phyloP scores from a whole-genome alignment of 1,140 invertebrate genomes.

The Eufriesea mexicana region DNA sequence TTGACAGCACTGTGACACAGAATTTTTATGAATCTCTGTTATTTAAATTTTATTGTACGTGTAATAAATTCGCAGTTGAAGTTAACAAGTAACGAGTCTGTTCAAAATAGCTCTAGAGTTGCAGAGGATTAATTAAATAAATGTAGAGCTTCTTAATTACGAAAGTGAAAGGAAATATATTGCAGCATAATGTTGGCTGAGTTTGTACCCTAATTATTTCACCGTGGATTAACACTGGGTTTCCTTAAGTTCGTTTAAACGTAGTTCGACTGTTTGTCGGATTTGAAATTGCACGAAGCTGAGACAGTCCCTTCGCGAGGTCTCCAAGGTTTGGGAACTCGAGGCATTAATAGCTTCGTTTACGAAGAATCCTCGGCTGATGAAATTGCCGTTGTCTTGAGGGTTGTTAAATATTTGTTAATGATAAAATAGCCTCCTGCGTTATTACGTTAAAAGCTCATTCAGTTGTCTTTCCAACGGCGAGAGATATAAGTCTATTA shows the following conservation, averaged over 20 bases:
- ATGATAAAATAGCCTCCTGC: neutral
- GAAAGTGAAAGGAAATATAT: neutral
- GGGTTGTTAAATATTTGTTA: conserved; percentile 9
- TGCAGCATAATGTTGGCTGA: neutral
- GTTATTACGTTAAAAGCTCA: neutral
- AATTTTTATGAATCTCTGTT: too few species aligned
- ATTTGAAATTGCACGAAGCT: too few species aligned
- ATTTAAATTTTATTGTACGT: too few species aligned
- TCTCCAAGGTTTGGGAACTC: neutral
- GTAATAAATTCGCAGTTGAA: too few species aligned
- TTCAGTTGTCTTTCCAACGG: neutral
- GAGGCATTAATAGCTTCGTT: conserved; percentile 14
- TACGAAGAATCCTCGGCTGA: neutral
- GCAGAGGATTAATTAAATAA: neutral
- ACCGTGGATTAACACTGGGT: neutral
- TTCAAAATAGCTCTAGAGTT: too few species aligned
- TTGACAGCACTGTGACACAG: too few species aligned
- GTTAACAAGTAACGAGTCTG: too few species aligned
- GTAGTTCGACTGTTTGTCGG: neutral
- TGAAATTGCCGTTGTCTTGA: neutral
- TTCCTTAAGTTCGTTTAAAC: neutral
- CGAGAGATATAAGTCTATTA: neutral
- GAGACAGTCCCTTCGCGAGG: neutral
- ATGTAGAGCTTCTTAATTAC: neutral
- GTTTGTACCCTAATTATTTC: neutral